Evolutionary conservation across 37 sponge, comb jelly and placozoan genomes (phyloP).

Genomic region (Cladorhizidae sp.): DNA sequence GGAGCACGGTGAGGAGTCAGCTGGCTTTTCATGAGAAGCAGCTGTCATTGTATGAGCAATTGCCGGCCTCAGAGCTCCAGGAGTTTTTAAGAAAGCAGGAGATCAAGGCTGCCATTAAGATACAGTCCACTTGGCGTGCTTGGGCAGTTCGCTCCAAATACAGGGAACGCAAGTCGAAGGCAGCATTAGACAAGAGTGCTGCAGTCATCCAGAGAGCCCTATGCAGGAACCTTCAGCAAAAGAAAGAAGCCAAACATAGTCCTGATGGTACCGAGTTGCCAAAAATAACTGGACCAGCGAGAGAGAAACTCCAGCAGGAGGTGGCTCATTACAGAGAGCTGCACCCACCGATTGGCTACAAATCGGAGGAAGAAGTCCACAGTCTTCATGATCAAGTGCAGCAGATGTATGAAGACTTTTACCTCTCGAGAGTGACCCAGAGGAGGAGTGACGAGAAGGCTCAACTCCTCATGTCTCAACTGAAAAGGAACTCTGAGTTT

Average conservation of each 20-base stretch:
- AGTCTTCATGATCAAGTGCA: slow-evolving; percentile 45
- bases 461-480: slow-evolving; percentile 18
- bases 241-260: neutral
- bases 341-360: slow-evolving; percentile 1
- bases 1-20: neutral
- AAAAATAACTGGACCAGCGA: neutral
- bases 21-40: slow-evolving; percentile 52
- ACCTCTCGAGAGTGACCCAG: slow-evolving; percentile 9
- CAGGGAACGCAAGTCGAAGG: neutral
- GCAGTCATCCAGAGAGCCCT: slow-evolving; percentile 44
- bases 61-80: slow-evolving; percentile 54
- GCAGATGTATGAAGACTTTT: slow-evolving; percentile 42
- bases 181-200: slow-evolving; percentile 3
- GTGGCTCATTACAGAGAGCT: slow-evolving; percentile 12
- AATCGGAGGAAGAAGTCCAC: neutral
- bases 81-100: slow-evolving; percentile 29
- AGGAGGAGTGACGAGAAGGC: slow-evolving; percentile 13
- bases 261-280: neutral
- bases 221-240: slow-evolving; percentile 5
- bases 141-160: neutral
- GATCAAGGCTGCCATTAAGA: slow-evolving; percentile 27
- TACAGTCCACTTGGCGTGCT: slow-evolving; percentile 65
- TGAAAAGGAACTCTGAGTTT: slow-evolving; percentile 22
- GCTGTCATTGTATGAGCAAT: slow-evolving; percentile 39
- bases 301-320: slow-evolving; percentile 13